A percentile compares a stretch with the other conserved stretches of the same genome.
These are phyloP conservation scores for Arctocebus calabarensis DNA, from an alignment of 2,797 vertebrate species.

Conservation along the genomic window DNA sequence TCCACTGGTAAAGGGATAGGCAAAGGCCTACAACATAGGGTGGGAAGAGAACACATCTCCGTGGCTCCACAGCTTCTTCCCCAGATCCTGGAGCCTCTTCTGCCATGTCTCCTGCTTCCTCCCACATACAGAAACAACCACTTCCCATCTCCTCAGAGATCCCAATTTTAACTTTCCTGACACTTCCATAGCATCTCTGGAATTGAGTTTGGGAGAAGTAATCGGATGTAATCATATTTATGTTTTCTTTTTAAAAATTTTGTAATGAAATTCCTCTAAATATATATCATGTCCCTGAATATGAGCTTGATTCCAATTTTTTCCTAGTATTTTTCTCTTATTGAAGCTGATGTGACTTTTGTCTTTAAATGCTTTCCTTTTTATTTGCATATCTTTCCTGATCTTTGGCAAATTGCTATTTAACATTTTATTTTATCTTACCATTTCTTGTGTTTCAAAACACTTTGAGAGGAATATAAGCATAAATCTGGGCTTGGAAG, in stretches of 20 bases:
- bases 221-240: not conserved
- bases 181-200: not conserved
- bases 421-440: not conserved
- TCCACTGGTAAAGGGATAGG: not conserved
- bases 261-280: not conserved
- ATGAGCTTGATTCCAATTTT: not conserved
- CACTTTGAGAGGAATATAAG: not conserved
- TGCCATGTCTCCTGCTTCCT: not conserved
- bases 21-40: not conserved
- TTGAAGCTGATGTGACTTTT: not conserved
- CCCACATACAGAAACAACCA: not conserved
- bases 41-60: too few relatives aligned
- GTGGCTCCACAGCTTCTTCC: not conserved
- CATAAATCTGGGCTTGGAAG: not conserved
- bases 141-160: not conserved
- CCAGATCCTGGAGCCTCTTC: not conserved
- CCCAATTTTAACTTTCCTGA: not conserved
- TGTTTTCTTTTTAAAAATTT: not conserved
- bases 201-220: not conserved
- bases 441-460: not conserved
- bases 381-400: not conserved
- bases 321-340: not conserved
- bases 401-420: not conserved
- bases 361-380: not conserved
- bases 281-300: not conserved